A percentile compares a stretch with the other conserved stretches of the same genome.
phyloP scores from a whole-genome alignment of 2,113 vertebrate species.

The Leptocoma aspasia region DNA sequence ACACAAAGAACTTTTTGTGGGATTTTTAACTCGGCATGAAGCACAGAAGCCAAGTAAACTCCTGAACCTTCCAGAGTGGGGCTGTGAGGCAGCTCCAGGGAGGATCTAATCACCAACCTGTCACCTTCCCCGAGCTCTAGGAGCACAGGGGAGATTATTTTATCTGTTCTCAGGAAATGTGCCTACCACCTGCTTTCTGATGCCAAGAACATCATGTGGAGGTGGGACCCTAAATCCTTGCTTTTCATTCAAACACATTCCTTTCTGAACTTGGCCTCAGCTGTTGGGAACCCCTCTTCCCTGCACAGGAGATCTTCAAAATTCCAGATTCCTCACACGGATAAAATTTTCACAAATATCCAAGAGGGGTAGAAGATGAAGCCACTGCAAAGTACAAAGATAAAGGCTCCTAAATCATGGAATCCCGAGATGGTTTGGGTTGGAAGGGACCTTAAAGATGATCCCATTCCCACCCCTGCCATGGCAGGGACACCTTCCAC shows the following conservation, averaged over 20 bases:
- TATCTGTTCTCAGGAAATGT: background rate
- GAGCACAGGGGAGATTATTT: background rate
- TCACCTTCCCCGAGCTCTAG: background rate
- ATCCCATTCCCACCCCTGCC: background rate
- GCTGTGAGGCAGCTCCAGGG: background rate
- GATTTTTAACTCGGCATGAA: background rate
- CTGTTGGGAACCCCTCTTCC: background rate
- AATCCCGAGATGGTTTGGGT: background rate
- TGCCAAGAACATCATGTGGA: background rate
- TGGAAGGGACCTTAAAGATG: accelerated
- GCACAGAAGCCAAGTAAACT: constrained; percentile 12
- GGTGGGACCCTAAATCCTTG: background rate
- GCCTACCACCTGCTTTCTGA: background rate
- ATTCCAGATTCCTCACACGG: accelerated
- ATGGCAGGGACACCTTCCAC: background rate
- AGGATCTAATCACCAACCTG: background rate
- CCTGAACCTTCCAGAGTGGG: background rate
- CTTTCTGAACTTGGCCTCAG: background rate
- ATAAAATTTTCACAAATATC: background rate
- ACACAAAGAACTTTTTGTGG: background rate
- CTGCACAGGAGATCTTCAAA: background rate
- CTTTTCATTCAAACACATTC: background rate
- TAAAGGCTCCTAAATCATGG: background rate
- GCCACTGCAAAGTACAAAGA: background rate
- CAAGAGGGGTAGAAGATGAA: background rate